Evolutionary conservation across 2,113 vertebrate species (phyloP), one percentile per base, ranked within the genome.

Genomic region (Vombatus ursinus): DNA sequence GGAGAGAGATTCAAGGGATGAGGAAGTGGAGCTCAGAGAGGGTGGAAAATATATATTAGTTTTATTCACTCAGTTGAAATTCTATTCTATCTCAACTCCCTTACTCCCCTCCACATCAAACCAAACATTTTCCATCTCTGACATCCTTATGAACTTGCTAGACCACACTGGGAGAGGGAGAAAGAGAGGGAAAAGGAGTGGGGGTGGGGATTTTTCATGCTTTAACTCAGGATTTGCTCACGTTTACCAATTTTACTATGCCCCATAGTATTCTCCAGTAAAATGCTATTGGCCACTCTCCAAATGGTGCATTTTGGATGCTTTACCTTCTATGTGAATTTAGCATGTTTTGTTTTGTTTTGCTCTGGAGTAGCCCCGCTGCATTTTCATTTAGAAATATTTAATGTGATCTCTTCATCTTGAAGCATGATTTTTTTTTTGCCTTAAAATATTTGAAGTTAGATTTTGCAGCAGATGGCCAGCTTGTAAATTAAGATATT

Each of bases 391-490:
- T 97, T 96, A 52, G 26, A 94, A 94, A 53, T 68, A 94, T 54
- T 94, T 94, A 92, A 6, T 92, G 68, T 95, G 68, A 94, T 53
- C 47, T 91, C 92, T 91, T 94, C 93, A 94, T 84, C 94, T 77
- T 54, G 10, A 91, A 92, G 47, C 61, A 68, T 94, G 91, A 57
- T 84, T 16, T 94, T 96, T 96, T 96, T 91, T 96, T 90, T 92
- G 31, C 48, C 54, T 94, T 94, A 52, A 93, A 94, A 93, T 94
- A 94, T 98, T 98, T 97, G 92, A 93, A 96, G 94, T 93, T 96
- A 95, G 97, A 96, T 97, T 94, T 98, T 95, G 97, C 0, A 0
- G 96, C 97, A 98, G 97, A 98, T 98, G 97, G 96, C 92, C 97
- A 0, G 92, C 94, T 98, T 93, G 93, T 89, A 95, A 26, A 93